Evolutionary conservation across 1,140 invertebrate genomes (phyloP).

Genomic region (Pteromalus puparum): DNA sequence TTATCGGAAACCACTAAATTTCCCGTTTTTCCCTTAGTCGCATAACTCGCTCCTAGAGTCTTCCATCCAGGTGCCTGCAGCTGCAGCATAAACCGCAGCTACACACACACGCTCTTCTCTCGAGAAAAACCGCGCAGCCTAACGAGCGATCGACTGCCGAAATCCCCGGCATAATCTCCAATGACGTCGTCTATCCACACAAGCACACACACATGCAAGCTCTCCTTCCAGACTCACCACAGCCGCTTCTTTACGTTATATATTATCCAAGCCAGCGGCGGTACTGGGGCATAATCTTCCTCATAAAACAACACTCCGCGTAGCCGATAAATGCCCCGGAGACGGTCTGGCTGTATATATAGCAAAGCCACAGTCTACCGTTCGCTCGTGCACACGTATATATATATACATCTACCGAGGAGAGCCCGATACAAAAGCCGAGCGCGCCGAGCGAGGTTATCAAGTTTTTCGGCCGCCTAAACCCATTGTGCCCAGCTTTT

Average conservation of each 20-base stretch:
- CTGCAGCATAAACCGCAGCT: background rate
- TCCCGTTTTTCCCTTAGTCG: background rate
- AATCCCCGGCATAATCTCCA: conserved; percentile 19
- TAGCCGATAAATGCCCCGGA: conserved; percentile 30
- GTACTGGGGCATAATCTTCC: conserved; percentile 36
- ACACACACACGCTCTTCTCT: background rate
- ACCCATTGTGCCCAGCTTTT: conserved; percentile 47
- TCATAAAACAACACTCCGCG: conserved; percentile 43
- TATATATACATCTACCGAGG: background rate
- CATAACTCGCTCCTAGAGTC: background rate
- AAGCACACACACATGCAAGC: background rate
- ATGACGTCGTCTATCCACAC: conserved; percentile 20
- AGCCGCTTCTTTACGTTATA: background rate
- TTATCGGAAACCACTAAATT: background rate
- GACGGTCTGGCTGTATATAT: background rate
- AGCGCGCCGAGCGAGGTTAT: conserved; percentile 18
- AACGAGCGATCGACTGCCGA: conserved; percentile 13
- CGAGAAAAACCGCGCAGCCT: background rate
- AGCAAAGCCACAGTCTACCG: background rate
- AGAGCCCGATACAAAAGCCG: conserved; percentile 30
- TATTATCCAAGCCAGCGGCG: background rate
- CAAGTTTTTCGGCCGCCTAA: conserved; percentile 47
- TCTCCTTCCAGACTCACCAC: background rate
- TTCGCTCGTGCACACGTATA: background rate
- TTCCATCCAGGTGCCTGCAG: background rate